Evolutionary conservation across 2,888 invertebrate species (phyloP).

Genomic region (Eueremaeus valkanovi): DNA sequence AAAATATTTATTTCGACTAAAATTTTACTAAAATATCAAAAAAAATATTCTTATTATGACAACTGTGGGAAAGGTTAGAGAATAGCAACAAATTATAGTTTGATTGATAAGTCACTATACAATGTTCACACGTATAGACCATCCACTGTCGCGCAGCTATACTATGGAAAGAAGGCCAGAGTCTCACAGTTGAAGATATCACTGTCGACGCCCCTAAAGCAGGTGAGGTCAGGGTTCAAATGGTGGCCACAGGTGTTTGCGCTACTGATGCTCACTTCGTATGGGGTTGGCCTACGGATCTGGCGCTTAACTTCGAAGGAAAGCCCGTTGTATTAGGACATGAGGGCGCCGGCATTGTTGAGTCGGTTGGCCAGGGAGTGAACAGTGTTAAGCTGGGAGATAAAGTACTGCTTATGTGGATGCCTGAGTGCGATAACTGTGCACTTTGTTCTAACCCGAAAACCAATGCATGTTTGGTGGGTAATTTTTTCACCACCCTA

Average conservation of each 20-base stretch:
- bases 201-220: background rate
- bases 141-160: conserved; percentile 38
- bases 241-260: conserved; percentile 36
- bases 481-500: background rate
- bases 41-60: too few relatives aligned
- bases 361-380: conserved; percentile 25
- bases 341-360: conserved; percentile 34
- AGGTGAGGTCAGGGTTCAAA: conserved; percentile 25
- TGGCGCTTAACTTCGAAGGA: background rate
- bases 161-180: conserved; percentile 2
- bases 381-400: conserved; percentile 50
- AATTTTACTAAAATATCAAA: too few relatives aligned
- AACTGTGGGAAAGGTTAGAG: too few relatives aligned
- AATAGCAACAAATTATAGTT: too few relatives aligned
- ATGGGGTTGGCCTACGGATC: conserved; percentile 13
- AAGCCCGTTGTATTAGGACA: conserved; percentile 30
- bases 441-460: conserved; percentile 57
- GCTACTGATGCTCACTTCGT: conserved; percentile 34
- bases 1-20: too few relatives aligned
- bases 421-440: conserved; percentile 57
- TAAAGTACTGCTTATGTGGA: conserved; percentile 57
- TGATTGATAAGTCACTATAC: too few relatives aligned
- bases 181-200: background rate
- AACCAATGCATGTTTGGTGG: conserved; percentile 55
- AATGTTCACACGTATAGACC: too few relatives aligned